Evolutionary conservation across 2,888 invertebrate species (phyloP), one percentile per base, ranked within the genome.

Genomic region (Acronicta psi): DNA sequence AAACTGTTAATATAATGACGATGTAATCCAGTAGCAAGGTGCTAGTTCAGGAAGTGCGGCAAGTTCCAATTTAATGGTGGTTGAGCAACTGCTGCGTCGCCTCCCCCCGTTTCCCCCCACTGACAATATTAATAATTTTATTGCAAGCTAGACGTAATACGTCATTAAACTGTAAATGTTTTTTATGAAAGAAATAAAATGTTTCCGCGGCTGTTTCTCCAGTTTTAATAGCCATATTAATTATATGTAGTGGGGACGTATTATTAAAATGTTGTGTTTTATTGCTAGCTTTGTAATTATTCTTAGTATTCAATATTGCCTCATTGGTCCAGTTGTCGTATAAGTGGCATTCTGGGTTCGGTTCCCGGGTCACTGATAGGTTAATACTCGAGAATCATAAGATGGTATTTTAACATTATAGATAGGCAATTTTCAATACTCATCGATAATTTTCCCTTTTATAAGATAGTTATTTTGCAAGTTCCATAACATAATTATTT

Each of bases 1-100:
- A 74, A 72, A 73, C 80, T 65, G 69, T 71, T 77, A 64, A 68
- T 75, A 79, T 83, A 84, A 84, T 81, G 81, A 77, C 77, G 81
- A 69, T 79, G 82, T 86, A 89, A 89, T 89, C 88, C 88, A 85
- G 88, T 85, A 86, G 83, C 83, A 88, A 88, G 85, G 83, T 84
- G 82, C 84, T 88, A 89, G 90, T 88, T 89, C 85, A 84, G 88
- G 87, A 87, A 88, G 81, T 86, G 87, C 84, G 87, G 88, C 86
- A 89, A 87, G 87, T 89, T 91, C 87, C 93, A 94, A 93, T 93
- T 93, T 94, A 91, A 93, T 92, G 93, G 92, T 92, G 90, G 91
- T 83, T 94, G 92, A 89, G 84, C 92, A 88, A 90, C 84, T 89
- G 91, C 89, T 85, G 86, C 86, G 87, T 87, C 80, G 83, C 75